Evolutionary conservation across 2,797 vertebrate genomes (phyloP), one percentile per base, ranked within the genome.

Genomic region (Taenioides sp.): DNA sequence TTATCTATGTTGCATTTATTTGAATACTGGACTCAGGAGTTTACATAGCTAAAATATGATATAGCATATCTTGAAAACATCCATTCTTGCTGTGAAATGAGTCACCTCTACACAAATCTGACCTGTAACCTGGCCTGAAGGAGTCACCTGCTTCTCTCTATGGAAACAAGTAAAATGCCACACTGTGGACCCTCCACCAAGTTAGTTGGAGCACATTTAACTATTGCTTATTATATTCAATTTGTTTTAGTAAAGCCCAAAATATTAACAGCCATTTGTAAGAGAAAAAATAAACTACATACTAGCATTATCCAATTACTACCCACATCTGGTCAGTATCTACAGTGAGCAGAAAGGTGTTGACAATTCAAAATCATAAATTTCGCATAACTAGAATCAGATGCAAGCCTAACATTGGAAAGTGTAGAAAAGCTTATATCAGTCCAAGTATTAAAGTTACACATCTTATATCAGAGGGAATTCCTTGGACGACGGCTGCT

Each of bases 381-480:
- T 80, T 61, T 72, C 69, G 79, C 73, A 68, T 60, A 74, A 81
- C 70, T 74, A 7, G 59, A 80, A 74, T 80, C 65, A 84, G 83
- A 87, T 77, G 74, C 66, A 75, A 77, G 40, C 34, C 81, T 83
- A 82, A 76, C 78, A 59, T 20, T 65, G 71, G 72, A 76, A 66
- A 67, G 22, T 10, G n/a, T 72, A 73, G 76, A 47, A 65, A 2
- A 76, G 64, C 72, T 72, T 25, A 65, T 71, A 40, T 47, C 5
- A 67, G 64, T 84, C 78, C 84, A 81, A 65, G 68, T 65, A 71
- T 77, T 77, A 55, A 68, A 70, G 69, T 79, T 82, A 61, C 73
- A 84, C 72, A 31, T 82, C 79, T 81, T 76, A 64, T 62, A 77
- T 69, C 65, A 23, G 74, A 75, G 81, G 78, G 73, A 77, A 73